Base-by-base conservation (phyloP, 2,113 vertebrate genomes). In the Atrichornis clamosus region DNA sequence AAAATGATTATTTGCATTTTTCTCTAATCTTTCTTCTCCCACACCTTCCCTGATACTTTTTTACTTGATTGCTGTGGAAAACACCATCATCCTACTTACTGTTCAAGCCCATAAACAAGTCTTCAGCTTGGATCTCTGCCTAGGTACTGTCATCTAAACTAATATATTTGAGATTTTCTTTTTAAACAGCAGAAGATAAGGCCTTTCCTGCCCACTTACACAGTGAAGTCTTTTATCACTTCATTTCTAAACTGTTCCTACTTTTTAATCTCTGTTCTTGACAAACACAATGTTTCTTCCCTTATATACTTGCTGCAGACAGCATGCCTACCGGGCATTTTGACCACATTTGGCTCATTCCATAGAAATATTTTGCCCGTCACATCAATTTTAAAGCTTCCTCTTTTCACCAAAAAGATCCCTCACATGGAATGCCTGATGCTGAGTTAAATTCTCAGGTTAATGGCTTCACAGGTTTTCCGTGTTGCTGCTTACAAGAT, bases 11-110 rank as follows among this genome's bases (percentile, higher is more conserved):
- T 96, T 96, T 96, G 62, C 93, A 96, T 97, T 95, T 94, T 97
- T 81, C 89, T 97, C 94, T 96, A 95, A 95, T 97, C 91, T 97
- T 95, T 95, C 70, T 84, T 92, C 95, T 92, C 91, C 91, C 80
- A 95, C 94, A 84, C 47, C 28, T 86, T 92, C 15, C 41, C 41
- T 89, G 84, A 22, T 75, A 89, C 47, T 78, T 87, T 92, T 53
- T 83, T 81, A 53, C 46, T 80, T 96, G 89, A 95, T 87, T 82
- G 81, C 77, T 87, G 91, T 82, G 89, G 86, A 97, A 96, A 96
- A 95, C 80, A 96, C 77, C 84, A 91, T 94, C 73, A 95, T 90
- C 95, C 96, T 95, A 96, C 89, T 95, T 96, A 95, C 69, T 17
- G 69, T 84, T 96, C 62, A 87, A 95, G 62, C 56, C 95, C 77